Evolutionary conservation across 1,140 invertebrate species (phyloP).

Genomic region (Dinoponera quadriceps): DNA sequence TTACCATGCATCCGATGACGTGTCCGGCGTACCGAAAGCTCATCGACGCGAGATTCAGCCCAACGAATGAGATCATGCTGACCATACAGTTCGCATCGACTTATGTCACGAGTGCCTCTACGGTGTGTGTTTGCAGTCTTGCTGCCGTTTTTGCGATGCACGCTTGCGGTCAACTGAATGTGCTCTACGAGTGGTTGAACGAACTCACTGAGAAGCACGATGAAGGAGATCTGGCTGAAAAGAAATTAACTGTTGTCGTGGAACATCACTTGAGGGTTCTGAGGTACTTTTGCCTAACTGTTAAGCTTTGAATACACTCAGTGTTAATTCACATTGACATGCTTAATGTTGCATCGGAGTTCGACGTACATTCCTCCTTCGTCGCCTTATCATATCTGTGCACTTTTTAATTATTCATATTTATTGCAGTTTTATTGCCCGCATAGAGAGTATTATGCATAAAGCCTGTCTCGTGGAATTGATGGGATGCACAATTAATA

Average conservation of each 20-base stretch:
- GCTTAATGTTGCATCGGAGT: too few species aligned
- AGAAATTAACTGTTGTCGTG: slow-evolving; percentile 26
- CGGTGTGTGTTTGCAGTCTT: slow-evolving; percentile 64
- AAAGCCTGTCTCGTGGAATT: slow-evolving; percentile 74
- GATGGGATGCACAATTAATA: slow-evolving; percentile 74
- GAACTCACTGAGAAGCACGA: slow-evolving; percentile 29
- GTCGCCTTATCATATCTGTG: too few species aligned
- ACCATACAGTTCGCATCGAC: slow-evolving; percentile 63
- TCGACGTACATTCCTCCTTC: too few species aligned
- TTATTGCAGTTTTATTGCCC: slow-evolving; percentile 62
- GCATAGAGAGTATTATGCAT: slow-evolving; percentile 68
- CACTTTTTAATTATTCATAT: not conserved
- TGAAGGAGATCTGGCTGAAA: not conserved
- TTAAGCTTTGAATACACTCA: too few species aligned
- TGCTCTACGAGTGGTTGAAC: slow-evolving; percentile 50
- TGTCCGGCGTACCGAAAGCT: slow-evolving; percentile 67
- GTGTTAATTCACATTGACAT: too few species aligned
- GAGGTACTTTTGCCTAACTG: too few species aligned
- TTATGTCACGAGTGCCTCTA: slow-evolving; percentile 66
- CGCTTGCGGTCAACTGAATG: slow-evolving; percentile 62
- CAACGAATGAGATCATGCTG: slow-evolving; percentile 67
- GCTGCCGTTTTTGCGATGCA: slow-evolving; percentile 26
- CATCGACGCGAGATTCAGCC: slow-evolving; percentile 68
- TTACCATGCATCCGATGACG: slow-evolving; percentile 46
- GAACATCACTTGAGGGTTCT: slow-evolving; percentile 17